Conservation (phyloP, 2,797 vertebrate species). For the Helicolenus hilgendorfi region DNA sequence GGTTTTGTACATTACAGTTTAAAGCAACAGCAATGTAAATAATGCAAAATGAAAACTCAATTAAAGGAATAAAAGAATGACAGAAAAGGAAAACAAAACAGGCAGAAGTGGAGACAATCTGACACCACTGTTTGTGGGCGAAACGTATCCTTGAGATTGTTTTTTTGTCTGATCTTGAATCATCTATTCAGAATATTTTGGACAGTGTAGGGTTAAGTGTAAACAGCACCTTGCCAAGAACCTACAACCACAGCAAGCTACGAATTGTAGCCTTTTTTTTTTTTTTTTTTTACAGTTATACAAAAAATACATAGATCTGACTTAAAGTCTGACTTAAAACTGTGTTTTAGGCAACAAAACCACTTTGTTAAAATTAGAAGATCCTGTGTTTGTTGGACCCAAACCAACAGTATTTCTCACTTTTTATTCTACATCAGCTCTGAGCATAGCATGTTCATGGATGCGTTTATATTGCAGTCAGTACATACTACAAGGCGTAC, state of each 20-base stretch:
- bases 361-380: too few species aligned
- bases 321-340: too few species aligned
- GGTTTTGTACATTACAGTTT: not conserved
- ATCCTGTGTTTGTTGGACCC: too few species aligned
- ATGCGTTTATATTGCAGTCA: too few species aligned
- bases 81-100: not conserved
- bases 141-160: not conserved
- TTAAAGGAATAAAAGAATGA: not conserved
- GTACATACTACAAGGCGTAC: too few species aligned
- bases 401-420: too few species aligned
- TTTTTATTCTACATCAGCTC: too few species aligned
- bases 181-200: not conserved
- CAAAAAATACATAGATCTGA: not conserved
- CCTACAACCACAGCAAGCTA: not conserved
- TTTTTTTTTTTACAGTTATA: not conserved
- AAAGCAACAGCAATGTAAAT: not conserved
- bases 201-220: too few species aligned
- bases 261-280: not conserved
- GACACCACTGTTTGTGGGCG: not conserved
- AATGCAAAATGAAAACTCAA: not conserved
- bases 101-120: not conserved
- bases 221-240: not conserved
- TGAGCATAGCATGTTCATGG: too few species aligned
- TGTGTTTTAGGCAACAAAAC: too few species aligned
- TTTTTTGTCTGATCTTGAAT: not conserved